A percentile compares a stretch with the other conserved stretches of the same genome.
These are phyloP conservation scores for Andrena minutula DNA, from an alignment of 2,888 invertebrate genomes.

Conservation along the genomic window DNA sequence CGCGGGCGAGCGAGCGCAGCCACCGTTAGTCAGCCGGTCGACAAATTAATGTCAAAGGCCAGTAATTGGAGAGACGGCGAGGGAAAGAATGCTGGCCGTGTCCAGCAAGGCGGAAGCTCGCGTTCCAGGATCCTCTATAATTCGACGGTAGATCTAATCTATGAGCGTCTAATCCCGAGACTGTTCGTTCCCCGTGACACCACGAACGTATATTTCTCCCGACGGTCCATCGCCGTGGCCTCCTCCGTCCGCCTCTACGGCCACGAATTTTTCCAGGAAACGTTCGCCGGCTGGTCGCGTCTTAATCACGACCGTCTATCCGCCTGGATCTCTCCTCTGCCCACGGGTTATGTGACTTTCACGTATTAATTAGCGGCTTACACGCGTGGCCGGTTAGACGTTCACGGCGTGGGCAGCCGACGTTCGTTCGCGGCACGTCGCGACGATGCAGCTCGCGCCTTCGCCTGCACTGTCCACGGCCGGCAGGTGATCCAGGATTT, in stretches of 20 bases:
- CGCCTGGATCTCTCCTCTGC: conserved; percentile 65
- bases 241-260: conserved; percentile 22
- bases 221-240: conserved; percentile 2
- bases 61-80: conserved; percentile 66
- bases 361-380: conserved; percentile 77
- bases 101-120: conserved; percentile 60
- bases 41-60: conserved; percentile 76
- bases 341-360: conserved; percentile 76
- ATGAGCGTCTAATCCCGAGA: conserved; percentile 36
- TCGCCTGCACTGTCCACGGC: neutral
- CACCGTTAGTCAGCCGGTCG: conserved; percentile 66
- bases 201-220: conserved; percentile 22
- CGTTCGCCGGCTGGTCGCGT: conserved; percentile 48
- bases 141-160: conserved; percentile 68
- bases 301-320: conserved; percentile 73
- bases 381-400: conserved; percentile 55
- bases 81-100: conserved; percentile 47
- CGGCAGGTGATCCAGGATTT: conserved; percentile 24
- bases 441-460: conserved; percentile 23
- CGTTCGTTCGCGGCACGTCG: conserved; percentile 47
- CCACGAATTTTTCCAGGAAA: conserved; percentile 52
- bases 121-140: conserved; percentile 59
- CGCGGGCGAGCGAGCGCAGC: conserved; percentile 35
- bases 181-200: conserved; percentile 14
- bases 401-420: conserved; percentile 63